Percentiles rank a stretch among this genome's conserved stretches.
Evolutionary conservation across 2,113 vertebrate species (phyloP).

Genomic region (Octodon degus): DNA sequence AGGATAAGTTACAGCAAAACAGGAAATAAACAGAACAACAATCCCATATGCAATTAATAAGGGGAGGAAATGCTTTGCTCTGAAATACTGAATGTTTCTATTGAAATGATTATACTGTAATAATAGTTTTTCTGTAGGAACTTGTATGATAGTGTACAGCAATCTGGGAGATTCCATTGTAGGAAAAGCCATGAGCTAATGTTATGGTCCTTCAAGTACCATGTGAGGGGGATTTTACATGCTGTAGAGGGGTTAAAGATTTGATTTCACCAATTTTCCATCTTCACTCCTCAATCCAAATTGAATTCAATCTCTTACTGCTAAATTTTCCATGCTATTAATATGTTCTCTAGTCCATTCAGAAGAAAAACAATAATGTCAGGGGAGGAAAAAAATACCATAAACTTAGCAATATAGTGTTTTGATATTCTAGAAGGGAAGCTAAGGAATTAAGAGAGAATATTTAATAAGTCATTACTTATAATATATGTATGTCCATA

Average conservation of each 20-base stretch:
- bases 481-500: constrained; percentile 56
- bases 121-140: constrained; percentile 81
- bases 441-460: constrained; percentile 71
- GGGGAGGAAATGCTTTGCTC: constrained; percentile 78
- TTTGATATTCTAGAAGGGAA: constrained; percentile 76
- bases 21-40: constrained; percentile 83
- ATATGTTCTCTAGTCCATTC: constrained; percentile 73
- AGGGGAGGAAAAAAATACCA: constrained; percentile 42
- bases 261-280: constrained; percentile 80
- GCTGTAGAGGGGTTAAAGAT: constrained; percentile 83
- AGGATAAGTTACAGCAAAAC: constrained; percentile 84
- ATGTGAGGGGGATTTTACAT: constrained; percentile 79
- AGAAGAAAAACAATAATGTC: constrained; percentile 67
- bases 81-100: constrained; percentile 71
- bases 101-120: constrained; percentile 75
- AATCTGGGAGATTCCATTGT: constrained; percentile 80
- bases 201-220: constrained; percentile 78
- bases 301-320: constrained; percentile 71
- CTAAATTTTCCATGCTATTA: constrained; percentile 62
- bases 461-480: constrained; percentile 69
- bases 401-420: constrained; percentile 64
- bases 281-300: constrained; percentile 78
- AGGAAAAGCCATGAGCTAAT: constrained; percentile 82
- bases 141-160: constrained; percentile 80
- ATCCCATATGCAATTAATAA: constrained; percentile 82